Conservation (phyloP, 1,140 invertebrate genomes). For the Mya arenaria region DNA sequence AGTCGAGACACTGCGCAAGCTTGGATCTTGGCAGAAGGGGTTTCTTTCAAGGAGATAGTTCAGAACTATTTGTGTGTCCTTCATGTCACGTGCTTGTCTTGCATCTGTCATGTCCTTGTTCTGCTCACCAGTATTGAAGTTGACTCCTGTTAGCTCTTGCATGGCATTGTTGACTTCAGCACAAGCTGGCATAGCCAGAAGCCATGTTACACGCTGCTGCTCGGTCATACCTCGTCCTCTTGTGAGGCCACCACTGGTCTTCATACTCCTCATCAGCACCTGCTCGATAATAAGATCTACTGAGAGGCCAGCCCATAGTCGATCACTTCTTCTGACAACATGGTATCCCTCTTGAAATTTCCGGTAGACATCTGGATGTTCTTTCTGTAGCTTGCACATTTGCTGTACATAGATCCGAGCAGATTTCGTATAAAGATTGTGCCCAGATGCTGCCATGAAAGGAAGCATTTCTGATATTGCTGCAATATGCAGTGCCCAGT, state of each 20-base stretch:
- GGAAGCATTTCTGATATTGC: slow-evolving; percentile 77
- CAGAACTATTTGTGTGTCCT: slow-evolving; percentile 40
- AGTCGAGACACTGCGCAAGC: too few species aligned
- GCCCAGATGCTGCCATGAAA: slow-evolving; percentile 80
- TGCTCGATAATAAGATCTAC: slow-evolving; percentile 76
- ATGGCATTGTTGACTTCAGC: not conserved
- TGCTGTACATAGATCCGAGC: slow-evolving; percentile 81
- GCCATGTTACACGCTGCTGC: slow-evolving; percentile 57
- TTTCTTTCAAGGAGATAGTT: too few species aligned
- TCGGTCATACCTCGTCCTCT: slow-evolving; percentile 61
- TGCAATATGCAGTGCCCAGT: slow-evolving; percentile 60
- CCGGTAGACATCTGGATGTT: slow-evolving; percentile 42
- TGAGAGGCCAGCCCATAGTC: slow-evolving; percentile 80
- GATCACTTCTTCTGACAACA: slow-evolving; percentile 66
- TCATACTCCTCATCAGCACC: slow-evolving; percentile 71
- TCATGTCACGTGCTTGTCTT: not conserved
- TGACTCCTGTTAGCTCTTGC: slow-evolving; percentile 29
- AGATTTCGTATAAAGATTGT: slow-evolving; percentile 82
- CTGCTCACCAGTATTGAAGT: not conserved
- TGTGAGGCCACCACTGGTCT: slow-evolving; percentile 56
- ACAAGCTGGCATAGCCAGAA: slow-evolving; percentile 64
- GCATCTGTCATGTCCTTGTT: not conserved
- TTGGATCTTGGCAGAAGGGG: too few species aligned
- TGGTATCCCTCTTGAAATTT: slow-evolving; percentile 51
- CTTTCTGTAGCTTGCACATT: slow-evolving; percentile 72